Percentiles rank a stretch among this genome's conserved stretches.
Conservation (phyloP, 2,797 vertebrate species). For the Pelodytes ibericus region DNA sequence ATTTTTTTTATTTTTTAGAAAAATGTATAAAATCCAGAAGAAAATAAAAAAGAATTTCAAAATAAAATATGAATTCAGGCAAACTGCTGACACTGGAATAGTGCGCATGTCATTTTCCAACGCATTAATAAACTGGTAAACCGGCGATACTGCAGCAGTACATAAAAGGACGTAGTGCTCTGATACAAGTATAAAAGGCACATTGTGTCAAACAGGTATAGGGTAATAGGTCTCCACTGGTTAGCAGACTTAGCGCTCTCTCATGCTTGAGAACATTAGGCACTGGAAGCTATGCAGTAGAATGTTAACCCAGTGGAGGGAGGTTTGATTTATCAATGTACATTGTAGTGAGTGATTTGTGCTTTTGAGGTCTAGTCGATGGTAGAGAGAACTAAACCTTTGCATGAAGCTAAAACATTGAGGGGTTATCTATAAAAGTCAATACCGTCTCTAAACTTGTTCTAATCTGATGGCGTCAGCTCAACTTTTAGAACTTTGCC, state of each 20-base stretch:
- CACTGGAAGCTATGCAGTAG: background rate
- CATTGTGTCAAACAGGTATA: background rate
- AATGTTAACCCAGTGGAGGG: background rate
- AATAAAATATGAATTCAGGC: too few species aligned
- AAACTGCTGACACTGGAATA: too few species aligned
- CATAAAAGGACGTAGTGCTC: constrained; percentile 21
- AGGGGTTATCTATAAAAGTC: too few species aligned
- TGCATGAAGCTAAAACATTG: too few species aligned
- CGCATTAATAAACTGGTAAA: background rate
- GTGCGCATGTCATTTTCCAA: too few species aligned
- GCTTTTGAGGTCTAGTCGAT: background rate
- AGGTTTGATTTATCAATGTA: background rate
- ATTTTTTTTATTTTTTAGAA: constrained; percentile 22
- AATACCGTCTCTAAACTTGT: too few species aligned
- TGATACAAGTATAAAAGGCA: constrained; percentile 19
- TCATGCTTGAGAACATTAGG: constrained; percentile 1
- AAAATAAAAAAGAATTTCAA: constrained; percentile 20
- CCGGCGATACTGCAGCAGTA: constrained; percentile 23
- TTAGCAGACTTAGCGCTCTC: constrained; percentile 9
- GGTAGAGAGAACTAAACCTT: background rate
- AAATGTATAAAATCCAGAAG: constrained; percentile 46
- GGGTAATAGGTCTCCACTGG: background rate
- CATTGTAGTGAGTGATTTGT: background rate
- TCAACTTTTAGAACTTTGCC: too few species aligned
- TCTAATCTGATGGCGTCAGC: too few species aligned